These are phyloP conservation scores for Aethina tumida DNA, from an alignment of 1,140 invertebrate species.

Conservation along the genomic window DNA sequence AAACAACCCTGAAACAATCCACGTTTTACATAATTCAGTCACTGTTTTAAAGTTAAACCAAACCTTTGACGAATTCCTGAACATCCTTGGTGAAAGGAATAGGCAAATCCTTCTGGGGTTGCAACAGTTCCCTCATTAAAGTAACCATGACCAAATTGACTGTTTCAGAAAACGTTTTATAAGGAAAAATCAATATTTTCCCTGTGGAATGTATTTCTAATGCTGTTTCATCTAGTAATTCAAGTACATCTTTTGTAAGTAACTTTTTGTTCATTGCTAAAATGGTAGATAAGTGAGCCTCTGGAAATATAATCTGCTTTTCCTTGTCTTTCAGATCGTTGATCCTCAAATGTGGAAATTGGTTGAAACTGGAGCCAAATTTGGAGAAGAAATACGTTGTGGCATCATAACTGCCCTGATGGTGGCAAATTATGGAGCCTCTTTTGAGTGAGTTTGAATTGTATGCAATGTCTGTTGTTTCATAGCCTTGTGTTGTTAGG, in stretches of 20 bases:
- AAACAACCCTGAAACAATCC: constrained; percentile 63
- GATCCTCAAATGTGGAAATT: constrained; percentile 69
- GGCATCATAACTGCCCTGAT: constrained; percentile 64
- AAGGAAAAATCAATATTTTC: constrained; percentile 66
- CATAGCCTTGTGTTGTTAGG: constrained; percentile 27
- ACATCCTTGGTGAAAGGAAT: constrained; percentile 88
- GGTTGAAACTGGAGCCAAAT: constrained; percentile 87
- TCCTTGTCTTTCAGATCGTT: constrained; percentile 45
- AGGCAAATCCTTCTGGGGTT: constrained; percentile 81
- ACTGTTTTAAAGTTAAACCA: constrained; percentile 1
- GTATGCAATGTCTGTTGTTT: constrained; percentile 25
- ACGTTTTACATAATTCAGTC: constrained; percentile 5
- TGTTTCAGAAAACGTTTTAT: constrained; percentile 89
- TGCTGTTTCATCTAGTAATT: constrained; percentile 73
- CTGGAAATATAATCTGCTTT: constrained; percentile 52
- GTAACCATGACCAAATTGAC: constrained; percentile 90
- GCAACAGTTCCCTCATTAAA: constrained; percentile 79
- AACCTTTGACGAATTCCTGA: constrained; percentile 69
- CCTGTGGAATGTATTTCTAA: constrained; percentile 53
- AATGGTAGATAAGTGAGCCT: constrained; percentile 67
- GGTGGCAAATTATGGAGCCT: constrained; percentile 51
- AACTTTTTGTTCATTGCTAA: constrained; percentile 75
- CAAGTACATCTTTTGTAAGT: constrained; percentile 76
- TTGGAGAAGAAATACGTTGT: constrained; percentile 82
- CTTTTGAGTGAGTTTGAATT: constrained; percentile 22